Conservation (phyloP, 2,113 vertebrate species). For the Talpa occidentalis region DNA sequence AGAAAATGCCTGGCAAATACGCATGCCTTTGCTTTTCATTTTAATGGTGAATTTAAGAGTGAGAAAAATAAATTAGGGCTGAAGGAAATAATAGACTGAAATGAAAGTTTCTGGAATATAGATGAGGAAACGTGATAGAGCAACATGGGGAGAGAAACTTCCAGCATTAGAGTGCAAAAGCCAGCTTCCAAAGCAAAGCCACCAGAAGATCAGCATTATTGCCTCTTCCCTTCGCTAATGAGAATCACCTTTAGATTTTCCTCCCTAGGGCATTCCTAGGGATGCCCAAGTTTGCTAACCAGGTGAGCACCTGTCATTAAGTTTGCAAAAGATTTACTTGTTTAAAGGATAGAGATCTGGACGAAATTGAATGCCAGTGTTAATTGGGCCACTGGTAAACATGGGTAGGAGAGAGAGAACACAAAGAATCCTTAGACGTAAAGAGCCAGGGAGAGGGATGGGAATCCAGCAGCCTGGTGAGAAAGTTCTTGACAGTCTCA, state of each 20-base stretch:
- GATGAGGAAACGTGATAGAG: conserved; percentile 59
- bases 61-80: conserved; percentile 84
- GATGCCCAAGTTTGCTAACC: not conserved
- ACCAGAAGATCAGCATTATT: not conserved
- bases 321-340: not conserved
- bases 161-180: not conserved
- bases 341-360: not conserved
- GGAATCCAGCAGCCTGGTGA: not conserved
- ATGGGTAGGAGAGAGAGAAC: not conserved
- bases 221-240: not conserved
- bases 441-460: not conserved
- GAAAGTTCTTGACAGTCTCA: not conserved
- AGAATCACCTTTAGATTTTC: not conserved
- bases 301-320: not conserved
- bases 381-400: not conserved
- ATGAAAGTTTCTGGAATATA: conserved; percentile 78
- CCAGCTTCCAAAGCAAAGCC: not conserved
- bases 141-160: conserved; percentile 49
- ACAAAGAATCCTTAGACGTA: not conserved
- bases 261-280: not conserved
- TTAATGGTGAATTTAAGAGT: conserved; percentile 83
- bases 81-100: conserved; percentile 81
- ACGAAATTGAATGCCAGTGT: not conserved
- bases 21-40: conserved; percentile 68
- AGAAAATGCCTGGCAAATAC: conserved; percentile 76